Conservation (phyloP, 2,888 invertebrate genomes). For the Trichogramma evanescens region DNA sequence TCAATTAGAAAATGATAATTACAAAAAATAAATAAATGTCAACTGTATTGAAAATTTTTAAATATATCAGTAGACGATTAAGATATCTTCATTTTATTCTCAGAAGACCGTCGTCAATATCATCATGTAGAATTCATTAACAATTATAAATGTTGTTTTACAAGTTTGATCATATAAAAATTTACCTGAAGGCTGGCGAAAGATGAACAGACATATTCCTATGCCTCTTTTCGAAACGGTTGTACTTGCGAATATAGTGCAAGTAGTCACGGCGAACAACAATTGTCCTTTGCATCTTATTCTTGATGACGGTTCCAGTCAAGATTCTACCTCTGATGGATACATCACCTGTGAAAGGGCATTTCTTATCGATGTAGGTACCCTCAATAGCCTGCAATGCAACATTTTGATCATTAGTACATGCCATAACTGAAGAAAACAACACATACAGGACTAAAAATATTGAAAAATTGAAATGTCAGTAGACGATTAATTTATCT, state of each 20-base stretch:
- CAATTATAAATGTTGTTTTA: neutral
- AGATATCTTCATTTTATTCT: slow-evolving; percentile 45
- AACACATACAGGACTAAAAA: slow-evolving; percentile 46
- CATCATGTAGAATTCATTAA: slow-evolving; percentile 50
- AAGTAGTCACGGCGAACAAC: slow-evolving; percentile 96
- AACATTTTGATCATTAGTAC: too few relatives aligned
- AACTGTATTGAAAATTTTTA: neutral
- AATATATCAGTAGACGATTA: slow-evolving; percentile 6
- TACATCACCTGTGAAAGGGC: slow-evolving; percentile 98
- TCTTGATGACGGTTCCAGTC: slow-evolving; percentile 90
- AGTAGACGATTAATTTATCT: slow-evolving; percentile 22
- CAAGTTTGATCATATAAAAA: slow-evolving; percentile 1
- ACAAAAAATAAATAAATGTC: neutral
- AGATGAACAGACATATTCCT: slow-evolving; percentile 98
- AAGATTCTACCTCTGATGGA: slow-evolving; percentile 96
- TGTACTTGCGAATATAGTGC: slow-evolving; percentile 96
- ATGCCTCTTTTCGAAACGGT: slow-evolving; percentile 97
- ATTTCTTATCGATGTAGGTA: slow-evolving; percentile 98
- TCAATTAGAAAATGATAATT: slow-evolving; percentile 1
- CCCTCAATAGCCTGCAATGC: slow-evolving; percentile 86
- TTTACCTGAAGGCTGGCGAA: slow-evolving; percentile 93
- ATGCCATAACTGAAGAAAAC: too few relatives aligned
- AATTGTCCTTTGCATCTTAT: slow-evolving; percentile 98
- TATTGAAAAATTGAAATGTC: slow-evolving; percentile 3
- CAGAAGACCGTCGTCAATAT: slow-evolving; percentile 74